These are phyloP conservation scores for Crioceris asparagi DNA, from an alignment of 2,888 invertebrate species.

Conservation along the genomic window DNA sequence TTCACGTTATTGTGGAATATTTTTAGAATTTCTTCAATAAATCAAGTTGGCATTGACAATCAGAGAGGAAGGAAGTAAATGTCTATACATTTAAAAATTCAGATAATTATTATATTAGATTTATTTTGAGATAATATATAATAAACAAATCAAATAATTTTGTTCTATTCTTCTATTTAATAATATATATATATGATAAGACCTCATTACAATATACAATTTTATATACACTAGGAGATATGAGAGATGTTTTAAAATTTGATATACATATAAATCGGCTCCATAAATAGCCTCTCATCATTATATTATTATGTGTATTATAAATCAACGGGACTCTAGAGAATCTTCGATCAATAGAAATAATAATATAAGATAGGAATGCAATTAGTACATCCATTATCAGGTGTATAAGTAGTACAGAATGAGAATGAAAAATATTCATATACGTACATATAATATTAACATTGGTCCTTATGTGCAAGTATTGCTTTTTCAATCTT, in stretches of 20 bases:
- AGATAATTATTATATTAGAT: conserved; percentile 15
- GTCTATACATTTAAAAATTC: conserved; percentile 5
- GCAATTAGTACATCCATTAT: no score
- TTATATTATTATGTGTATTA: no score
- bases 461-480: conserved; percentile 31
- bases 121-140: conserved; percentile 29
- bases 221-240: conserved; percentile 27
- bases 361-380: background rate
- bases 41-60: no score
- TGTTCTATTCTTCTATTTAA: conserved; percentile 23
- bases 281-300: no score
- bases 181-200: conserved; percentile 21
- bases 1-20: no score
- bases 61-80: background rate
- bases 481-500: conserved; percentile 27
- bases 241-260: background rate
- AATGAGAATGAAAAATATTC: no score
- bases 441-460: conserved; percentile 11
- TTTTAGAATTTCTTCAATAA: no score
- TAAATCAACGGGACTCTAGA: no score
- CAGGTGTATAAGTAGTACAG: conserved; percentile 3
- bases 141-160: conserved; percentile 29
- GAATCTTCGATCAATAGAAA: no score
- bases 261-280: conserved; percentile 4
- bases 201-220: conserved; percentile 27